A percentile compares a stretch with the other conserved stretches of the same genome.
Evolutionary conservation across 2,797 vertebrate genomes (phyloP).

Genomic region (Amphiprion clarkii): DNA sequence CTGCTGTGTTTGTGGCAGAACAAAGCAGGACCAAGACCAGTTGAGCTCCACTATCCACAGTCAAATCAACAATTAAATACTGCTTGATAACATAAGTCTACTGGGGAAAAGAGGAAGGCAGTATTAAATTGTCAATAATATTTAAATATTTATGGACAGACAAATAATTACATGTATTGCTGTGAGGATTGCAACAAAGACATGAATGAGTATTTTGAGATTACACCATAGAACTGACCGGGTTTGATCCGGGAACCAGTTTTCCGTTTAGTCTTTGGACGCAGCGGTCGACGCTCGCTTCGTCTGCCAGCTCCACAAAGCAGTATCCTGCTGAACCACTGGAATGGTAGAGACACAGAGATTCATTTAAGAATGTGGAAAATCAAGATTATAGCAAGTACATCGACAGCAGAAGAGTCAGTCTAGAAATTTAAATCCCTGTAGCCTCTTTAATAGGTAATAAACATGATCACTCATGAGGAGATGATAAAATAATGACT

Average conservation of each 20-base stretch:
- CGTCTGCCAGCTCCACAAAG: slow-evolving; percentile 89
- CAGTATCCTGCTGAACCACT: slow-evolving; percentile 90
- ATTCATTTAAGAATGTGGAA: too few species aligned
- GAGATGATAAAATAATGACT: too few species aligned
- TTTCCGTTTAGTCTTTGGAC: slow-evolving; percentile 88
- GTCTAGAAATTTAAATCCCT: too few species aligned
- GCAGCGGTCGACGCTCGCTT: slow-evolving; percentile 87
- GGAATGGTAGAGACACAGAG: slow-evolving; percentile 3
- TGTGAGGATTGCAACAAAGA: slow-evolving; percentile 18
- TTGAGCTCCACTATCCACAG: slow-evolving; percentile 73
- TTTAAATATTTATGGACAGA: slow-evolving; percentile 40
- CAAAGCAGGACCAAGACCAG: slow-evolving; percentile 53
- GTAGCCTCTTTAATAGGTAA: too few species aligned
- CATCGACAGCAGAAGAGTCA: too few species aligned
- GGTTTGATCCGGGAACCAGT: slow-evolving; percentile 88
- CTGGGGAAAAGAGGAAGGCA: slow-evolving; percentile 64
- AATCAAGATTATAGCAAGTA: too few species aligned
- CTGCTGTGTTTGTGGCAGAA: slow-evolving; percentile 6
- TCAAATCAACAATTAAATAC: slow-evolving; percentile 48
- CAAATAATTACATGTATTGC: slow-evolving; percentile 24
- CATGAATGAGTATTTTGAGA: slow-evolving; percentile 29
- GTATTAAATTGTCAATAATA: slow-evolving; percentile 56
- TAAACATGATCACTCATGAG: too few species aligned
- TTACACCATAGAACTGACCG: slow-evolving; percentile 77
- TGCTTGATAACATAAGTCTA: slow-evolving; percentile 49